Evolutionary conservation across 1,140 invertebrate genomes (phyloP).

Genomic region (Physella acuta): DNA sequence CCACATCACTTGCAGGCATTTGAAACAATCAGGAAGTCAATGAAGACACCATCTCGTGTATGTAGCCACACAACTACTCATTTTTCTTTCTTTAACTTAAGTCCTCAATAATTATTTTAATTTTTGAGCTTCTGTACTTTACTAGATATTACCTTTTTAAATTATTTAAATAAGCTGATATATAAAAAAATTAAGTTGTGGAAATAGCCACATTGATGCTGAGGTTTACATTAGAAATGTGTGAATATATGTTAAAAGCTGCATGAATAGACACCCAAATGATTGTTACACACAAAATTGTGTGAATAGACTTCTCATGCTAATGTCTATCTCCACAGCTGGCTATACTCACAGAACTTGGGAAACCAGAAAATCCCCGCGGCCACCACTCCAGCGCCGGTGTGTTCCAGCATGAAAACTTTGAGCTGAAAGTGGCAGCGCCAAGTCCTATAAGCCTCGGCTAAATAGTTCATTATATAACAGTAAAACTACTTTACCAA

Average conservation of each 20-base stretch:
- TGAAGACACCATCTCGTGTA: slow-evolving; percentile 55
- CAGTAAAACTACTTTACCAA: too few species aligned
- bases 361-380: slow-evolving; percentile 37
- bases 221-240: too few species aligned
- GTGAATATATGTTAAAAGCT: too few species aligned
- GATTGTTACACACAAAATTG: too few species aligned
- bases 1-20: slow-evolving; percentile 51
- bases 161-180: too few species aligned
- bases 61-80: slow-evolving; percentile 14
- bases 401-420: slow-evolving; percentile 53
- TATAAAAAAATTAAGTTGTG: too few species aligned
- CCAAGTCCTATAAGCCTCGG: slow-evolving; percentile 34
- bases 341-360: slow-evolving; percentile 52
- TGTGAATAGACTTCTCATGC: too few species aligned
- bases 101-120: too few species aligned
- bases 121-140: too few species aligned
- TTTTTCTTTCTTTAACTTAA: slow-evolving; percentile 7
- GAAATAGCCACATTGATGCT: too few species aligned
- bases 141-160: too few species aligned
- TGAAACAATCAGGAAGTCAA: slow-evolving; percentile 45
- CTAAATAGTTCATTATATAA: background rate
- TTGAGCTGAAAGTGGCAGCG: slow-evolving; percentile 48
- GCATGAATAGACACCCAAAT: too few species aligned
- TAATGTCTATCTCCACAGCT: slow-evolving; percentile 45
- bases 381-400: slow-evolving; percentile 34